A percentile compares a stretch with the other conserved stretches of the same genome.
These are phyloP conservation scores for Tapirus terrestris DNA, from an alignment of 2,113 vertebrate species.

Conservation along the genomic window DNA sequence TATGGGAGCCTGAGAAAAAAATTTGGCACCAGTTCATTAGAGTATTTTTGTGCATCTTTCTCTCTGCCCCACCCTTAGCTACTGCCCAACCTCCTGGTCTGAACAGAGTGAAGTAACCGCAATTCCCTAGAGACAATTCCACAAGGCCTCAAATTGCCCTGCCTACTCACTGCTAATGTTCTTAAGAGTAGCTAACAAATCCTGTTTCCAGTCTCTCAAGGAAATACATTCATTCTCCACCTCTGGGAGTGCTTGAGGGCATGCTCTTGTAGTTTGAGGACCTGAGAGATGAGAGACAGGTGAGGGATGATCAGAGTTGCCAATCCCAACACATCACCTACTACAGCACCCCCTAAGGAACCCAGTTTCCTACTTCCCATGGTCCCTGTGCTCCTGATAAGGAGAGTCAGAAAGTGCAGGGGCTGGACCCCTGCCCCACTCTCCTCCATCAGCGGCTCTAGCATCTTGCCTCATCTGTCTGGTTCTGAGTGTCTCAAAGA, in stretches of 20 bases:
- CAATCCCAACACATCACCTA: not conserved
- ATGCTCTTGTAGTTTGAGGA: not conserved
- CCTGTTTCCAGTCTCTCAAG: not conserved
- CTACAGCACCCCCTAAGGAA: not conserved
- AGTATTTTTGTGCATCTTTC: not conserved
- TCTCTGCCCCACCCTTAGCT: not conserved
- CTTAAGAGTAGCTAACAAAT: not conserved
- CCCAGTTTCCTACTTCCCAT: not conserved
- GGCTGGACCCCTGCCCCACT: no score
- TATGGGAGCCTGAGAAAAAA: not conserved
- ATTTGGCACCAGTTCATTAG: not conserved
- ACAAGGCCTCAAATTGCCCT: not conserved
- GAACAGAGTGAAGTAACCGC: not conserved
- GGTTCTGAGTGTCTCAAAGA: not conserved
- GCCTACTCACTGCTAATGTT: not conserved
- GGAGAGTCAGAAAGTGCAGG: not conserved
- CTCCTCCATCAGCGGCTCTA: no score
- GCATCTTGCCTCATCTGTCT: not conserved
- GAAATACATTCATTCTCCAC: not conserved
- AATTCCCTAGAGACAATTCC: not conserved
- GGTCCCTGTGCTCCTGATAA: not conserved
- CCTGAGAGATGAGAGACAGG: not conserved
- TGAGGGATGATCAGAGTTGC: rapidly evolving
- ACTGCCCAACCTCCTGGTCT: not conserved
- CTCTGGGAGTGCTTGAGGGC: not conserved